Evolutionary conservation across 2,888 invertebrate genomes (phyloP).

Genomic region (Stenolophus ochropezus): DNA sequence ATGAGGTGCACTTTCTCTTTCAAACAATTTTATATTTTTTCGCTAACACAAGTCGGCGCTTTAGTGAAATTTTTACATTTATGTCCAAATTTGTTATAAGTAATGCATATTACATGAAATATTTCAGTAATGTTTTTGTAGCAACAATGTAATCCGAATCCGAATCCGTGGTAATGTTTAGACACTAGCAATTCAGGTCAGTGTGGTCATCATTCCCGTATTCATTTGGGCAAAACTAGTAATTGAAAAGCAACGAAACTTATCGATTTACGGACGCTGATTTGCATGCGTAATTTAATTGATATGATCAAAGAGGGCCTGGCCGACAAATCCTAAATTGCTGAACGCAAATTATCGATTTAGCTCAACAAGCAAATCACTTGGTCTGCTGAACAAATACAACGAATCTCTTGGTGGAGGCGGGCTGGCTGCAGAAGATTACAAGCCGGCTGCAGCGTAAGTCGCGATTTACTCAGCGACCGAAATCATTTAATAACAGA

Average conservation of each 20-base stretch:
- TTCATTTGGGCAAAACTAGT: not conserved
- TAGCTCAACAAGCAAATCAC: conserved; percentile 58
- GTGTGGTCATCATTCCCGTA: not conserved
- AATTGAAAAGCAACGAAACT: not conserved
- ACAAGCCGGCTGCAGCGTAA: not conserved
- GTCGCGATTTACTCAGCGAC: conserved; percentile 11
- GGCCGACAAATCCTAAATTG: conserved; percentile 57
- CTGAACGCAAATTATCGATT: conserved; percentile 59
- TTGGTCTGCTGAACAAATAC: conserved; percentile 55
- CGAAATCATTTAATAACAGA: conserved; percentile 21
- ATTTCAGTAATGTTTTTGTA: too few relatives aligned
- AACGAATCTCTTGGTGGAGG: conserved; percentile 40
- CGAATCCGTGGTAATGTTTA: too few relatives aligned
- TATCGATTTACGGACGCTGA: conserved; percentile 19
- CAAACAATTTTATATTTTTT: too few relatives aligned
- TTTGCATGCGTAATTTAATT: conserved; percentile 59
- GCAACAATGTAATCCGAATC: too few relatives aligned
- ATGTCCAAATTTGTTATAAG: too few relatives aligned
- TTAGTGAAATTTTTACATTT: too few relatives aligned
- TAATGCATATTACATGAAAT: too few relatives aligned
- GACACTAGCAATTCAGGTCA: too few relatives aligned
- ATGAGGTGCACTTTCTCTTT: too few relatives aligned
- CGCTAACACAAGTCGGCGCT: too few relatives aligned
- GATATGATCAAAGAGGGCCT: conserved; percentile 57
- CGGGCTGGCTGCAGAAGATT: conserved; percentile 35